Percentiles rank a stretch among this genome's conserved stretches.
These are phyloP conservation scores for Neomicropteryx cornuta DNA, from an alignment of 1,140 invertebrate species.

Conservation along the genomic window DNA sequence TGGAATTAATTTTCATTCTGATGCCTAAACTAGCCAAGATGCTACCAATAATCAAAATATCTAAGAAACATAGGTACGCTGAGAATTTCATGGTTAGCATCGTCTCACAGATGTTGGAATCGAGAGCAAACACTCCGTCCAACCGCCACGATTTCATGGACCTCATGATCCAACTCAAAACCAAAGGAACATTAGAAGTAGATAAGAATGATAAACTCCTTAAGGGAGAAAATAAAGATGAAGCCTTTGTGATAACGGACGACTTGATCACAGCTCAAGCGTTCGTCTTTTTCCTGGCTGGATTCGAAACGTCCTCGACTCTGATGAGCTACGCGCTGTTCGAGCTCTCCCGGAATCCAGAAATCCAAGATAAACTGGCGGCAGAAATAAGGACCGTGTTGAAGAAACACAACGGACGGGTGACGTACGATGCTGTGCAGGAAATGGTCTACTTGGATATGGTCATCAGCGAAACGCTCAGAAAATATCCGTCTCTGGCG, in stretches of 20 bases:
- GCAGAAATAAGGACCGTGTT: conserved; percentile 35
- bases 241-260: conserved; percentile 19
- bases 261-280: conserved; percentile 32
- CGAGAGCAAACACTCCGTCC: conserved; percentile 26
- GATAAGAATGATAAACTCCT: conserved; percentile 26
- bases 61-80: too few relatives aligned
- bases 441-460: conserved; percentile 41
- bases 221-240: conserved; percentile 16
- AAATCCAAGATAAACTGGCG: conserved; percentile 34
- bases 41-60: too few relatives aligned
- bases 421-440: conserved; percentile 44
- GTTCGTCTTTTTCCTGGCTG: conserved; percentile 42
- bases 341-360: conserved; percentile 31
- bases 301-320: conserved; percentile 37
- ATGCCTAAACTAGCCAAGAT: too few relatives aligned
- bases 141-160: conserved; percentile 43
- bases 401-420: conserved; percentile 29
- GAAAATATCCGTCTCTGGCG: conserved; percentile 37
- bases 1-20: conserved; percentile 18
- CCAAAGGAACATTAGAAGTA: conserved; percentile 16
- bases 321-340: conserved; percentile 35
- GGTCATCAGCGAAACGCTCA: conserved; percentile 22
- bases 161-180: conserved; percentile 38
- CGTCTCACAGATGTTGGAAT: conserved; percentile 28
- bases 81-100: too few relatives aligned